Percentiles rank a stretch among this genome's conserved stretches.
Evolutionary conservation across 2,113 vertebrate genomes (phyloP).

Genomic region (Silurus asotus): DNA sequence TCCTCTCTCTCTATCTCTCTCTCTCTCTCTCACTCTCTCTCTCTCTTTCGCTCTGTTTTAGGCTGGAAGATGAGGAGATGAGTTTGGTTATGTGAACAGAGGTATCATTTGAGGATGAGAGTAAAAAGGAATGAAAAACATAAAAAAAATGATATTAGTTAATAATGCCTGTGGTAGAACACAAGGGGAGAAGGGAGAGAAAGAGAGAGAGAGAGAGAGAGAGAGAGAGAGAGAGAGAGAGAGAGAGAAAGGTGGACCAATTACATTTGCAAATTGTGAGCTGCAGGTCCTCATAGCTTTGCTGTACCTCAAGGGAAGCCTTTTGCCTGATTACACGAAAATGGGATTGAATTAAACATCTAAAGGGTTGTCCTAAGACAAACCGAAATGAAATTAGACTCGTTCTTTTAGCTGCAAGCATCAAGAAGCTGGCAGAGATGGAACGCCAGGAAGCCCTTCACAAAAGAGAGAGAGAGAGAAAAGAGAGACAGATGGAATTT

Average conservation of each 20-base stretch:
- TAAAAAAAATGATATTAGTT: constrained; percentile 85
- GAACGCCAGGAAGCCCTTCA: constrained; percentile 44
- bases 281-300: constrained; percentile 82
- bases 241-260: constrained; percentile 82
- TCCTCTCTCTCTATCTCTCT: constrained; percentile 17
- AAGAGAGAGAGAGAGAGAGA: constrained; percentile 36
- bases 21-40: not conserved
- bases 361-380: constrained; percentile 91
- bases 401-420: constrained; percentile 79
- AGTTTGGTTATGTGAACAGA: constrained; percentile 80
- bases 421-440: constrained; percentile 62
- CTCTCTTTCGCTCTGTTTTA: not conserved
- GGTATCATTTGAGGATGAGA: constrained; percentile 59
- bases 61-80: constrained; percentile 54
- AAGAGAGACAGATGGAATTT: constrained; percentile 61
- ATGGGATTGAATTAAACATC: constrained; percentile 99
- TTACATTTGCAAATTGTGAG: constrained; percentile 94
- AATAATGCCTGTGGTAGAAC: constrained; percentile 81
- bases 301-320: constrained; percentile 92
- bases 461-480: constrained; percentile 48
- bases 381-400: constrained; percentile 93
- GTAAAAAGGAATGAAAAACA: constrained; percentile 76
- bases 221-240: constrained; percentile 38
- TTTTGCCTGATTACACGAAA: constrained; percentile 96
- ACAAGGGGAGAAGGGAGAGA: constrained; percentile 32